Base-by-base conservation (phyloP, 2,888 invertebrate genomes). In the Hartigia nigra region DNA sequence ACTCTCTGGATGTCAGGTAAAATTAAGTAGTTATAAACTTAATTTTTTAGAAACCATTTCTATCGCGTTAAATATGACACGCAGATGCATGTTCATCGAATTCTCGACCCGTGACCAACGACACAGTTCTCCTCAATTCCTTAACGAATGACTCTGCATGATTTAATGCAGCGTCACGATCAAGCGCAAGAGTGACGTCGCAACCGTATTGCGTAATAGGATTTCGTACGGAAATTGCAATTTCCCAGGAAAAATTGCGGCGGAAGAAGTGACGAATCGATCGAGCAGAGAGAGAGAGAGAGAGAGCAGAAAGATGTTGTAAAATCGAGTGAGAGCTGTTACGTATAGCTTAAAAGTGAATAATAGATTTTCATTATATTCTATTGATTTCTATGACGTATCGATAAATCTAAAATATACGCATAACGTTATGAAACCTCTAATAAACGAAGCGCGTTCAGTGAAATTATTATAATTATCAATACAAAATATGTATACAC, bases 181-280 rank as follows among this genome's bases (percentile, higher is more conserved):
- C 34, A 31, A 72, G 12, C 31, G 72, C 31, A 31, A 72, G 72
- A 72, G 14, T 34, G 31, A 31, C 72, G 72, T 31, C 5, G 34
- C 72, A 34, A 72, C 12, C 32, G 34, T 31, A 23, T 72, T 72
- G 72, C 72, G 72, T 72, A 31, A 72, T 34, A 34, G 31, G 72
- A 72, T 72, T 72, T 72, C 72, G 72, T 34, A 14, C 72, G 72
- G 72, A 72, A 72, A 72, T 72, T 72, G 32, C 34, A 34, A 72
- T 72, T 72, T 72, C 34, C 72, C 12, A 31, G 72, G 72, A 72
- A 72, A 72, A 72, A 23, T 55, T 55, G 72, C 72, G 31, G 34
- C 72, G 72, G 55, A 55, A 72, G 72, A 34, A 14, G 23, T 72
- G 3, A 31, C 31, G 72, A 34, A 32, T 72, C 72, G 31, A 72